phyloP scores from a whole-genome alignment of 2,888 invertebrate genomes.

The Anorthoa munda region DNA sequence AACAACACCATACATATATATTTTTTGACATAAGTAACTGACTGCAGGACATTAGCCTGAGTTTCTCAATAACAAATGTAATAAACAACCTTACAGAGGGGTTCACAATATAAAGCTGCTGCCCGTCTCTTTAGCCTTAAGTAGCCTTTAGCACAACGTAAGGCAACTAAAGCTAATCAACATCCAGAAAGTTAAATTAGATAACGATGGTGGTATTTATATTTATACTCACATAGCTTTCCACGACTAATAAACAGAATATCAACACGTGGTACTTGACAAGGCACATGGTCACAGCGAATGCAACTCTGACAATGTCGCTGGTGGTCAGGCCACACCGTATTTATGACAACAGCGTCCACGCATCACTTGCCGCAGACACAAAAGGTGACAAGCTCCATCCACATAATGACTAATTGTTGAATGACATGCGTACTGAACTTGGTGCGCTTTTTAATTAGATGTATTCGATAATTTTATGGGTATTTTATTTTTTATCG shows the following conservation, averaged over 20 bases:
- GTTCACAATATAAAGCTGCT: neutral
- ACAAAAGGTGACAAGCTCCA: slow-evolving; percentile 60
- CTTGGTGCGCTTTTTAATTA: slow-evolving; percentile 29
- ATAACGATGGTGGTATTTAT: neutral
- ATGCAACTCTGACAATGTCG: slow-evolving; percentile 69
- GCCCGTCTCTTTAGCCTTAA: too few species aligned
- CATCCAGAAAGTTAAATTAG: neutral
- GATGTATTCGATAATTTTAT: slow-evolving; percentile 5
- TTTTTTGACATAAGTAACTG: neutral
- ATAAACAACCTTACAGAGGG: neutral
- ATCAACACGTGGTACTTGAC: slow-evolving; percentile 71
- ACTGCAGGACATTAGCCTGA: too few species aligned
- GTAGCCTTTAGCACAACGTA: too few species aligned
- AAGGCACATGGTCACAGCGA: slow-evolving; percentile 75
- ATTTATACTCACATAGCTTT: slow-evolving; percentile 77
- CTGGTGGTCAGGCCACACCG: slow-evolving; percentile 47
- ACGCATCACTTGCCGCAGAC: slow-evolving; percentile 72
- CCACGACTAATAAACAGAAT: slow-evolving; percentile 71
- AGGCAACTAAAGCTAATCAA: neutral
- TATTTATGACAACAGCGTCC: slow-evolving; percentile 74
- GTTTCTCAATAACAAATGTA: neutral
- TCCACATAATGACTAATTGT: slow-evolving; percentile 59
- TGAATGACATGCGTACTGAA: slow-evolving; percentile 39
- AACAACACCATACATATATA: neutral
- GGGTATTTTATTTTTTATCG: neutral